Conservation (phyloP, 2,113 vertebrate species). For the Peromyscus leucopus region DNA sequence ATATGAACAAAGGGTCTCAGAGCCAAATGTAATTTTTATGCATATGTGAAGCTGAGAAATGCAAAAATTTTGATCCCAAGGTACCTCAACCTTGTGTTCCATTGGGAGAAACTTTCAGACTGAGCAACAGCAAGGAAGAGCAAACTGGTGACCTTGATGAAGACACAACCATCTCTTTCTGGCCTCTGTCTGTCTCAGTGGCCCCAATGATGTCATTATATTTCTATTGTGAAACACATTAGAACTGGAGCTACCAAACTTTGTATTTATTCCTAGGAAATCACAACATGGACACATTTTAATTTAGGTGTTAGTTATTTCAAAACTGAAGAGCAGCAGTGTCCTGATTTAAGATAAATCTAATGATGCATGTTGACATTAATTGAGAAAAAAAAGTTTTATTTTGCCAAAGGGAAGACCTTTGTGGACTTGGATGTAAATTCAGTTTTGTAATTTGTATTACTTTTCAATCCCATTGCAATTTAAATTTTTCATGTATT, state of each 20-base stretch:
- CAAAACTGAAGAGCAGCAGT: neutral
- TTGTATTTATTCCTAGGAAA: conserved; percentile 14
- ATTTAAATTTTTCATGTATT: conserved; percentile 69
- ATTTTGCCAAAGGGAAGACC: conserved; percentile 6
- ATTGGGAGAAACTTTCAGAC: conserved; percentile 17
- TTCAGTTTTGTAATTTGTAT: conserved; percentile 51
- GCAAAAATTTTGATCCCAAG: conserved; percentile 58
- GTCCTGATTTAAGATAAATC: conserved; percentile 32
- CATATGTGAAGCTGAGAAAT: conserved; percentile 73
- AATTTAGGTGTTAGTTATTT: conserved; percentile 23
- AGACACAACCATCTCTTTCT: neutral
- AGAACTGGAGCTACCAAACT: neutral
- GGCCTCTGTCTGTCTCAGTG: neutral
- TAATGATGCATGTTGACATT: neutral
- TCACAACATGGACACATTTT: neutral
- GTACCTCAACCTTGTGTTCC: conserved; percentile 7
- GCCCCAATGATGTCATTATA: neutral
- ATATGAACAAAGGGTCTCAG: conserved; percentile 71
- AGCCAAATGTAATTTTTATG: conserved; percentile 76
- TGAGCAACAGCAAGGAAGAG: neutral
- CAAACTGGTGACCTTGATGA: conserved; percentile 18
- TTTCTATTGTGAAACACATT: neutral
- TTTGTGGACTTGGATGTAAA: conserved; percentile 38
- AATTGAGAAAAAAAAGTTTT: neutral
- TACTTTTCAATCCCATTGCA: conserved; percentile 49